Conservation (phyloP, 2,888 invertebrate species). For the Eristalinus sepulchralis region DNA sequence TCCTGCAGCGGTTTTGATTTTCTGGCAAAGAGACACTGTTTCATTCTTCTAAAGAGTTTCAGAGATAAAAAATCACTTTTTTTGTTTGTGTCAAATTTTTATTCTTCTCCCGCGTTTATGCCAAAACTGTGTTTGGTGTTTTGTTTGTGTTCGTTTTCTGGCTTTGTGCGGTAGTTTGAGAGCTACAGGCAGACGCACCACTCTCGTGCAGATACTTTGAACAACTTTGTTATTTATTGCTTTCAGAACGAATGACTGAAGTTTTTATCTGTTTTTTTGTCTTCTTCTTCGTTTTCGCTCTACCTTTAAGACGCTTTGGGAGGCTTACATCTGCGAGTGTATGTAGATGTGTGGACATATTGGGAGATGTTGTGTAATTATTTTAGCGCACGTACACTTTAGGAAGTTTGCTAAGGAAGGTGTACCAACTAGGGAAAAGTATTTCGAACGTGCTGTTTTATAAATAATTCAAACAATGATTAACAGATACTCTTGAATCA, state of each 20-base stretch:
- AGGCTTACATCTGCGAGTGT: not conserved
- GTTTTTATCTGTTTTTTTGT: not conserved
- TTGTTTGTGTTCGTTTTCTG: not conserved
- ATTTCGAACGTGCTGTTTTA: no score
- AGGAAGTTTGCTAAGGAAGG: no score
- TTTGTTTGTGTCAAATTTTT: not conserved
- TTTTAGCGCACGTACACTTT: not conserved
- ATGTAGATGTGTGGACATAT: not conserved
- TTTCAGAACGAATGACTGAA: slow-evolving; percentile 1
- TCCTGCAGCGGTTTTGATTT: slow-evolving; percentile 12
- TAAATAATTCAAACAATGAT: no score
- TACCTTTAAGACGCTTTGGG: not conserved
- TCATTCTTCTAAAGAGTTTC: not conserved
- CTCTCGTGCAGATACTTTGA: slow-evolving; percentile 11
- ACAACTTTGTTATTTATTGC: slow-evolving; percentile 37
- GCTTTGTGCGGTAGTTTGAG: not conserved
- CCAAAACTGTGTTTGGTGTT: not conserved
- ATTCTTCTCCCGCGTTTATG: not conserved
- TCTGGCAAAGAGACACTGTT: slow-evolving; percentile 1
- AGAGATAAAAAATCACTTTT: not conserved
- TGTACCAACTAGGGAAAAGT: no score
- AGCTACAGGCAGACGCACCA: slow-evolving; percentile 16
- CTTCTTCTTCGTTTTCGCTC: no score
- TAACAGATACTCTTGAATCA: no score
- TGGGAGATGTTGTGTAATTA: not conserved